Evolutionary conservation across 2,113 vertebrate genomes (phyloP).

Genomic region (Petromus typicus): DNA sequence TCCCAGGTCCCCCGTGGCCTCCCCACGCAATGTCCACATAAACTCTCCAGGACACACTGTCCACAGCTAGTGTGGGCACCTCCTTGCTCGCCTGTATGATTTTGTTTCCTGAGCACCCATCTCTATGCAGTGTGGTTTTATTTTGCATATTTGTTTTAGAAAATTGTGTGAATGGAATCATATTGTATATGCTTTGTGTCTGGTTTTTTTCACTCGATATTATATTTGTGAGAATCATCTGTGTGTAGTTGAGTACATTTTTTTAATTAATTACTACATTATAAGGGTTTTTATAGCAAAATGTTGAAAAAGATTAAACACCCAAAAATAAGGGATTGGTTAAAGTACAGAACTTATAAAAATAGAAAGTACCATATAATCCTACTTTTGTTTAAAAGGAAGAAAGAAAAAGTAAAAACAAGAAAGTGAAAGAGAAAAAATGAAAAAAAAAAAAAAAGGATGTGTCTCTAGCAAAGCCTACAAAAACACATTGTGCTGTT

Average conservation of each 20-base stretch:
- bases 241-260: background rate
- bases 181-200: background rate
- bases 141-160: background rate
- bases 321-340: background rate
- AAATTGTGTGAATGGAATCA: background rate
- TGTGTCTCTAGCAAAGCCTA: background rate
- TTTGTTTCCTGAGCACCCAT: background rate
- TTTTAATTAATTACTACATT: background rate
- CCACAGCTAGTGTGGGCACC: rapidly evolving
- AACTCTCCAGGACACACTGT: background rate
- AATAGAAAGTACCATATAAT: background rate
- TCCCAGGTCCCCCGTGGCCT: background rate
- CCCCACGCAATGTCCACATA: rapidly evolving
- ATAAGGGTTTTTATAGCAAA: background rate
- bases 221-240: background rate
- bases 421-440: background rate
- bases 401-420: background rate
- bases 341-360: background rate
- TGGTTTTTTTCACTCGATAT: background rate
- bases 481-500: background rate
- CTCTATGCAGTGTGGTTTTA: background rate
- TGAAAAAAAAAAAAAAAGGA: background rate
- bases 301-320: background rate
- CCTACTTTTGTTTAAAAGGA: background rate
- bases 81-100: background rate